Evolutionary conservation across 2,797 vertebrate genomes (phyloP).

Genomic region (Rhinogobio ventralis): DNA sequence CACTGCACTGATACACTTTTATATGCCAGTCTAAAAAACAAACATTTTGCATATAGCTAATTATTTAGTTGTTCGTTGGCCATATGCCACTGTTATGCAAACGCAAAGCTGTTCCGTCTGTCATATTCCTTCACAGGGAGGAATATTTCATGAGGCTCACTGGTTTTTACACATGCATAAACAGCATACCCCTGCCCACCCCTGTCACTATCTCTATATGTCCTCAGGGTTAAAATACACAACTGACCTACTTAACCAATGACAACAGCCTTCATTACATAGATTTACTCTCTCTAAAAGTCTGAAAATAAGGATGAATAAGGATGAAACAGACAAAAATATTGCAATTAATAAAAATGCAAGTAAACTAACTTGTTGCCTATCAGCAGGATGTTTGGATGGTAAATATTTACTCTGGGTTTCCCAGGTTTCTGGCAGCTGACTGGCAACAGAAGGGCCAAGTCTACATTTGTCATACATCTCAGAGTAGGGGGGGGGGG

Average conservation of each 20-base stretch:
- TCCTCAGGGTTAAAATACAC: constrained; percentile 73
- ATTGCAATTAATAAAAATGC: not conserved
- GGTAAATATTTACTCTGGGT: constrained; percentile 66
- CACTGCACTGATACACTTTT: not conserved
- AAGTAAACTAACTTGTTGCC: constrained; percentile 43
- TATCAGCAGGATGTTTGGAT: constrained; percentile 30
- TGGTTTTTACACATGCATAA: constrained; percentile 68
- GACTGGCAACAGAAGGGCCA: constrained; percentile 23
- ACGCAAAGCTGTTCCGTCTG: constrained; percentile 3
- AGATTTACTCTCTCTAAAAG: constrained; percentile 31
- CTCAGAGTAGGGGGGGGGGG: not conserved
- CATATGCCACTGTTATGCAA: constrained; percentile 2
- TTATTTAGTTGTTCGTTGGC: not conserved
- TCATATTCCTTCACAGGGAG: constrained; percentile 8
- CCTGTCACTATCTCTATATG: constrained; percentile 69
- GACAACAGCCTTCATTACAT: constrained; percentile 55
- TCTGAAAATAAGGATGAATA: constrained; percentile 51
- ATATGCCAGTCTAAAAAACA: not conserved
- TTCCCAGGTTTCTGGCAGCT: constrained; percentile 58
- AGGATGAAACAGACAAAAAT: constrained; percentile 26
- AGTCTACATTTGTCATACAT: not conserved
- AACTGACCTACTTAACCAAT: constrained; percentile 80
- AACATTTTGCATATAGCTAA: not conserved
- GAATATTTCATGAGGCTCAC: constrained; percentile 62
- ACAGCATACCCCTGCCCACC: constrained; percentile 62